Percentiles rank a stretch among this genome's conserved stretches.
These are phyloP conservation scores for Nemotelus pantherinus DNA, from an alignment of 2,888 invertebrate species.

Conservation along the genomic window DNA sequence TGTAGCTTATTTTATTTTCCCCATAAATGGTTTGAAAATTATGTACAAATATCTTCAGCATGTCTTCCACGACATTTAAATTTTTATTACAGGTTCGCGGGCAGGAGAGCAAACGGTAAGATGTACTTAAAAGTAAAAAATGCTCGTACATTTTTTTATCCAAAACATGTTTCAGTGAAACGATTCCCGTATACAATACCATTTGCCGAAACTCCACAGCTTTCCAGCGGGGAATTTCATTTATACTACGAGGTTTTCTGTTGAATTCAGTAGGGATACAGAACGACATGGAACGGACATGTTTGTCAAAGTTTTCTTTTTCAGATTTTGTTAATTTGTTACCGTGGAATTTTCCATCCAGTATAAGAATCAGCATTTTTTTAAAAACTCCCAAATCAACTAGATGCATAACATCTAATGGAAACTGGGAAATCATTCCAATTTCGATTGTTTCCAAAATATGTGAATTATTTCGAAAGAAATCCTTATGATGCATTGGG, in stretches of 20 bases:
- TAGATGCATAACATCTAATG: constrained; percentile 47
- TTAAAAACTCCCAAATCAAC: constrained; percentile 47
- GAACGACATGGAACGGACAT: background rate
- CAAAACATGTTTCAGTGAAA: constrained; percentile 23
- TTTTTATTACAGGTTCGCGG: background rate
- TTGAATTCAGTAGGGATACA: constrained; percentile 46
- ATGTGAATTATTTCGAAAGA: constrained; percentile 9
- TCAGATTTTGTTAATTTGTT: constrained; percentile 22
- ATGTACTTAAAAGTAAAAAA: constrained; percentile 32
- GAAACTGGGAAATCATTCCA: constrained; percentile 45
- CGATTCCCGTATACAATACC: constrained; percentile 38
- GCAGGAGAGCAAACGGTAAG: constrained; percentile 7
- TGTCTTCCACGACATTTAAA: constrained; percentile 20
- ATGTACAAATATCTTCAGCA: constrained; percentile 20
- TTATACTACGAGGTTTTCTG: constrained; percentile 24
- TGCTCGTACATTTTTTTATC: constrained; percentile 33
- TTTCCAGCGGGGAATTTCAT: constrained; percentile 1
- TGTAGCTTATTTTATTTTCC: constrained; percentile 10
- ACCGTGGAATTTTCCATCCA: background rate
- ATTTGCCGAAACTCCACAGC: constrained; percentile 30
- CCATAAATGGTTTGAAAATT: constrained; percentile 24
- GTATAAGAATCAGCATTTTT: constrained; percentile 32
- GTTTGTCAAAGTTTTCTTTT: too few relatives aligned
- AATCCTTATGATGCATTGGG: constrained; percentile 37
- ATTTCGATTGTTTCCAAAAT: constrained; percentile 35